phyloP scores from a whole-genome alignment of 2,113 vertebrate genomes.

The Pica pica region DNA sequence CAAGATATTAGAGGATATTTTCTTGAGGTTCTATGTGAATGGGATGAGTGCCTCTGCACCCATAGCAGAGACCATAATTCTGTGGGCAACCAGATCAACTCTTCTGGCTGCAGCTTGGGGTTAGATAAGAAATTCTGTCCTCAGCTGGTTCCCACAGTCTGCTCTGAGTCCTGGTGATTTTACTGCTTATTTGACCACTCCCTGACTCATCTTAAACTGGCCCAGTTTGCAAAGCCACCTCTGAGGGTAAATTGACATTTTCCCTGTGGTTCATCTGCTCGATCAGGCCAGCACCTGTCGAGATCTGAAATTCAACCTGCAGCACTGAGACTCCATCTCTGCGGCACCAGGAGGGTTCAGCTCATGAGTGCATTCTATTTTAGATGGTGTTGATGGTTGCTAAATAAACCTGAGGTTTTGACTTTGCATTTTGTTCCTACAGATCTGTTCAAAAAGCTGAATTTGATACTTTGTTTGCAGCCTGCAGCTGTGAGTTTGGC shows the following conservation, averaged over 20 bases:
- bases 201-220: background rate
- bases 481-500: background rate
- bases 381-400: background rate
- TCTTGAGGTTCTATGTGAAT: background rate
- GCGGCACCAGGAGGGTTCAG: background rate
- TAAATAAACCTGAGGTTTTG: background rate
- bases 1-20: rapidly evolving
- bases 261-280: background rate
- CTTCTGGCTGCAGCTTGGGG: background rate
- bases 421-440: background rate
- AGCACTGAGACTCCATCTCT: background rate
- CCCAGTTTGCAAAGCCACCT: background rate
- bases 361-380: background rate
- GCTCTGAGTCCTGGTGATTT: background rate
- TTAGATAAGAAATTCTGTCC: background rate
- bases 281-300: background rate
- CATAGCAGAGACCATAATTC: background rate
- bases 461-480: background rate
- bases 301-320: background rate
- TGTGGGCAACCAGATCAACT: background rate
- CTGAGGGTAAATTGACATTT: background rate
- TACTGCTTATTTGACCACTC: background rate
- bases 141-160: background rate
- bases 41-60: background rate
- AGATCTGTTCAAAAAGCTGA: background rate